phyloP scores from a whole-genome alignment of 1,140 invertebrate genomes.

The Alviniconcha marisindica region DNA sequence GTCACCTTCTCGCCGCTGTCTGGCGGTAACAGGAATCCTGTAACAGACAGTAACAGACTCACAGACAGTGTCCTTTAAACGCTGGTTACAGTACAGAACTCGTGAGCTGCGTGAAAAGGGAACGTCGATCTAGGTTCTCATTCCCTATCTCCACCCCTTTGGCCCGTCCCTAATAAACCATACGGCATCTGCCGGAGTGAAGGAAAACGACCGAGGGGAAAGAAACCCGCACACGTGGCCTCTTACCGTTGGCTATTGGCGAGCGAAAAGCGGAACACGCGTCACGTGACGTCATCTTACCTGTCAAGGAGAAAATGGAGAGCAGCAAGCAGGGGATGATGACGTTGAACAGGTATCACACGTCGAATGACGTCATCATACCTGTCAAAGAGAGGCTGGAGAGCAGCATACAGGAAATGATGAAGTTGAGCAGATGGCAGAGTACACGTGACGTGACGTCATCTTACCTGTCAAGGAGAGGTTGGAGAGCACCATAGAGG shows the following conservation, averaged over 20 bases:
- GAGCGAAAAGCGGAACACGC: too few species aligned
- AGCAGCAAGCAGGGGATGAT: constrained; percentile 74
- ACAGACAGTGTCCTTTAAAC: neutral
- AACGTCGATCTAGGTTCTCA: too few species aligned
- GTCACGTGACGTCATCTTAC: constrained; percentile 41
- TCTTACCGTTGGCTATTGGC: too few species aligned
- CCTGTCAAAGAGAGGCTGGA: constrained; percentile 69
- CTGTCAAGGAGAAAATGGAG: constrained; percentile 69
- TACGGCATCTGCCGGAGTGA: too few species aligned
- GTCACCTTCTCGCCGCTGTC: constrained; percentile 75
- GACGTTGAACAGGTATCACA: constrained; percentile 75
- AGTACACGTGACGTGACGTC: too few species aligned
- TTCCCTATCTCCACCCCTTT: too few species aligned
- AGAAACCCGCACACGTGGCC: too few species aligned
- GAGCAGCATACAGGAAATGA: constrained; percentile 48
- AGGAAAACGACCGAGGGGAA: too few species aligned
- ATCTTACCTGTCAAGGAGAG: constrained; percentile 66
- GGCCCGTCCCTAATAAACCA: too few species aligned
- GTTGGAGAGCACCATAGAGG: constrained; percentile 72
- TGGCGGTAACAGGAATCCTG: constrained; percentile 69
- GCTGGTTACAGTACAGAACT: neutral
- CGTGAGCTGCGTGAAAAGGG: neutral
- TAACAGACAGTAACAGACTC: neutral
- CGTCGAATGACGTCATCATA: constrained; percentile 31
- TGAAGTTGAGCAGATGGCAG: constrained; percentile 54